Conservation (phyloP, 2,113 vertebrate genomes). For the Arizona elegans region DNA sequence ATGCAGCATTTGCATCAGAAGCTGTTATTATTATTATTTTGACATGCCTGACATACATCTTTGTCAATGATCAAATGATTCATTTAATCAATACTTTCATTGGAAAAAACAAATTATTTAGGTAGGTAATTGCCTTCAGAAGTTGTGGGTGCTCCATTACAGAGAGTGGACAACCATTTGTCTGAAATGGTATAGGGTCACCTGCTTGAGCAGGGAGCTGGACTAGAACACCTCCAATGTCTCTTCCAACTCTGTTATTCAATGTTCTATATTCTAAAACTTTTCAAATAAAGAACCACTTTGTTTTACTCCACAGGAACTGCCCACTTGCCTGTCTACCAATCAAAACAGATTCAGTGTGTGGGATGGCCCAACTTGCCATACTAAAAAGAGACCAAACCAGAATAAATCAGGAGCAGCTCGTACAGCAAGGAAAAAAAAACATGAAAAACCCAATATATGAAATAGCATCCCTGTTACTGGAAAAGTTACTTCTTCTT, state of each 20-base stretch:
- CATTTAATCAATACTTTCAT: not conserved
- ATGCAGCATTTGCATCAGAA: too few species aligned
- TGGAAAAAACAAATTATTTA: not conserved
- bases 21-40: not conserved
- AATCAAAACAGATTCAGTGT: conserved; percentile 38
- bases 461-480: conserved; percentile 76
- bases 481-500: conserved; percentile 82
- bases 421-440: not conserved
- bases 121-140: not conserved
- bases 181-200: not conserved
- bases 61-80: not conserved
- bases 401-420: not conserved
- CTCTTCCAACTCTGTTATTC: not conserved
- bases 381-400: conserved; percentile 14
- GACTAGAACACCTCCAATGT: not conserved
- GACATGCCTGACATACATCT: not conserved
- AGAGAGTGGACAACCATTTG: not conserved
- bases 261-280: not conserved
- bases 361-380: conserved; percentile 4
- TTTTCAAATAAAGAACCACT: not conserved
- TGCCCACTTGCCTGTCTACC: conserved; percentile 6
- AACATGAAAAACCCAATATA: conserved; percentile 74
- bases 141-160: not conserved
- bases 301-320: not conserved
- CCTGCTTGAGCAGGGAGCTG: not conserved